Percentiles rank a stretch among this genome's conserved stretches.
These are phyloP conservation scores for Ptilorrhoa leucosticta DNA, from an alignment of 2,113 vertebrate species.

Conservation along the genomic window DNA sequence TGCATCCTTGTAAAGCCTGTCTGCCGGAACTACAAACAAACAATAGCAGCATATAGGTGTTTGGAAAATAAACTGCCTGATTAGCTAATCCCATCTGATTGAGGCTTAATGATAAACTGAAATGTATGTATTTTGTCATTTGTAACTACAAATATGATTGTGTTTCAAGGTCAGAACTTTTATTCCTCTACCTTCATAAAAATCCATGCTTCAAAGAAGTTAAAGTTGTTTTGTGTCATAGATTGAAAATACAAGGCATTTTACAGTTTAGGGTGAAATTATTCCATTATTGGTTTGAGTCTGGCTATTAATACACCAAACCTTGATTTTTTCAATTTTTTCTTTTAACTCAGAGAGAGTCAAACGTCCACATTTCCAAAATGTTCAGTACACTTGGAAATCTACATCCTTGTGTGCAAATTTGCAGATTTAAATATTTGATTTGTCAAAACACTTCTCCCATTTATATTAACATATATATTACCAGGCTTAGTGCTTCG, in stretches of 20 bases:
- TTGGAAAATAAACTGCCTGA: constrained; percentile 24
- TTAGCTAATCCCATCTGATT: constrained; percentile 38
- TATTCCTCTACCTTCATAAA: background rate
- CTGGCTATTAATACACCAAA: background rate
- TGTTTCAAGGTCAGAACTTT: constrained; percentile 16
- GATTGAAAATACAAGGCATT: background rate
- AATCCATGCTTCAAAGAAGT: background rate
- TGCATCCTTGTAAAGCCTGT: background rate
- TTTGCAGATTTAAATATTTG: background rate
- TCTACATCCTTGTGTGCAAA: background rate
- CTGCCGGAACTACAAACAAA: background rate
- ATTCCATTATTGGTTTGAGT: background rate
- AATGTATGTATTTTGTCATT: background rate
- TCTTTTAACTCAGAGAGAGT: background rate
- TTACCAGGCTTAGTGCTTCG: background rate
- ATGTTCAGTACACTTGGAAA: background rate
- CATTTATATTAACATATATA: background rate
- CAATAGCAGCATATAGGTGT: background rate
- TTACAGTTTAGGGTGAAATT: background rate
- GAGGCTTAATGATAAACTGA: background rate
- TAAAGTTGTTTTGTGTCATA: background rate
- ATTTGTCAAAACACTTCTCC: background rate
- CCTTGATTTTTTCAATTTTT: background rate
- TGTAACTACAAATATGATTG: background rate
- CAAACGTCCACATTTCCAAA: background rate